Conservation (phyloP, 2,113 vertebrate genomes). For the Nestor notabilis region DNA sequence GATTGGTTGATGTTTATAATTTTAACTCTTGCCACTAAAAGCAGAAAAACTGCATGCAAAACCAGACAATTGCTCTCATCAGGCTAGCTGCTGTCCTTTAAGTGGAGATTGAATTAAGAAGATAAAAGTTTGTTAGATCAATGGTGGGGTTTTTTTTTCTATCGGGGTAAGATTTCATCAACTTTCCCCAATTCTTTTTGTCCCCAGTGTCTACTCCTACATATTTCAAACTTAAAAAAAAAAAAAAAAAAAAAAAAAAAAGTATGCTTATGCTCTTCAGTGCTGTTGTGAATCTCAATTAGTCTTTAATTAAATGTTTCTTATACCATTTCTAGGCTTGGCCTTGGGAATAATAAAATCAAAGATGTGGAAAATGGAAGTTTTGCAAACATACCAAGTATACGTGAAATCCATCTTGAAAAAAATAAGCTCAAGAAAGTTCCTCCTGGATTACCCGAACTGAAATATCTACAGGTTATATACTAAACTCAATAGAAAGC, state of each 20-base stretch:
- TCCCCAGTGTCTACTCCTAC: background rate
- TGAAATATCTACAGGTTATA: constrained; percentile 92
- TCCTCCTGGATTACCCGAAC: constrained; percentile 84
- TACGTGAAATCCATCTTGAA: constrained; percentile 92
- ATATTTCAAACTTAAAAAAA: background rate
- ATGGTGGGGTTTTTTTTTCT: background rate
- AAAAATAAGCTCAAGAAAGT: constrained; percentile 92
- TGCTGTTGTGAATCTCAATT: background rate
- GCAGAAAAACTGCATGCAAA: background rate
- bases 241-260: background rate
- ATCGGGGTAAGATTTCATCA: background rate
- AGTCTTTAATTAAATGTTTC: background rate
- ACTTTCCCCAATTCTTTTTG: background rate
- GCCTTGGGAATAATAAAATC: constrained; percentile 92
- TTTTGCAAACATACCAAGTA: constrained; percentile 82
- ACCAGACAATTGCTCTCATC: background rate
- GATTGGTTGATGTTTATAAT: background rate
- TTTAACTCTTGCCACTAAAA: background rate
- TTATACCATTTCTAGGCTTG: constrained; percentile 79
- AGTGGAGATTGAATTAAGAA: background rate
- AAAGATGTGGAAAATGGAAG: constrained; percentile 94
- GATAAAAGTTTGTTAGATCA: background rate
- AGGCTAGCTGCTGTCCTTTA: background rate
- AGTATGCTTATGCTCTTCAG: background rate
- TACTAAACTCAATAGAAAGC: background rate